Evolutionary conservation across 2,113 vertebrate genomes (phyloP), one percentile per base, ranked within the genome.

Genomic region (Malaclemys terrapin): DNA sequence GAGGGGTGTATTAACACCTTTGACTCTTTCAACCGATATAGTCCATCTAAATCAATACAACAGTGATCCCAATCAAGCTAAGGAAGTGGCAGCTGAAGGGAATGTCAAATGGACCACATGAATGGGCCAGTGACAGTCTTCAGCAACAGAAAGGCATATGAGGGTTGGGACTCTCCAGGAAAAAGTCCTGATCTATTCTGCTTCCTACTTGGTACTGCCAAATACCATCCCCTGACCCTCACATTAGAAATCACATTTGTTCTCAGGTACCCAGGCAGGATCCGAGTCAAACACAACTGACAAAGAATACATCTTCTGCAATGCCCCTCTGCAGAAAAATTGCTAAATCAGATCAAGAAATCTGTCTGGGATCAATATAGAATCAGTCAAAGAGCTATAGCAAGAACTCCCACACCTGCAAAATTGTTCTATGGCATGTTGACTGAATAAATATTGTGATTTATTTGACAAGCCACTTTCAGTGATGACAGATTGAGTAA

Each of bases 321-420:
- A 35, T 17, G 87, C 57, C 49, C 52, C 1, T 16, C 27, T 35
- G 4, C 2, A 5, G 6, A n/a, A 0, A 5, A 12, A 12, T 4
- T 78, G 75, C 75, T 47, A 78, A 47, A 47, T 29, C 22, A 7
- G 7, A 56, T 24, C 24, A 79, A 91, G 6, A 17, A 85, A 54
- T 1, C 14, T 25, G 31, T 38, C 1, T 8, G 10, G 10, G 19
- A 49, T 57, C 42, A 13, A 81, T 79, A 29, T 35, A 56, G 14
- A 93, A 72, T 35, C 59, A 65, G 57, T 17, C 14, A 83, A 22
- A 90, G 86, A 91, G 2, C 1, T 38, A 54, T 19, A 80, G 35
- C 11, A 35, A 69, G 78, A 50, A 49, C 22, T 10, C 17, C 54
- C 25, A n/a, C 2, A 9, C 45, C 53, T 31, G 17, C 27, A 8